Conservation (phyloP, 2,888 invertebrate species). For the Zaprionus lineosus region DNA sequence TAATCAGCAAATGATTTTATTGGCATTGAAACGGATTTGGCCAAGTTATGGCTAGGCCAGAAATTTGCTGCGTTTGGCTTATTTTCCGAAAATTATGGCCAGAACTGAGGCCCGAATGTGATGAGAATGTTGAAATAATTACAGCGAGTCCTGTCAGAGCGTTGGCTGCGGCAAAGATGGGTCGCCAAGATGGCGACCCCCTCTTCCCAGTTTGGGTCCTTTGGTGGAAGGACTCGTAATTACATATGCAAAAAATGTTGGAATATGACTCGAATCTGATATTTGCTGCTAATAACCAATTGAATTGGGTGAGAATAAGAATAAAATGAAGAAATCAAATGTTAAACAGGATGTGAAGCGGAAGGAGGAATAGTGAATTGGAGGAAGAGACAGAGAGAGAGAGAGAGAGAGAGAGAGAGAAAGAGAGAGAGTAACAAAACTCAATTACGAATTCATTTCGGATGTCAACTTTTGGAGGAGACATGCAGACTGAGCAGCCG, state of each 20-base stretch:
- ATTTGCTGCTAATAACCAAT: constrained; percentile 44
- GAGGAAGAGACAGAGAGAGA: constrained; percentile 11
- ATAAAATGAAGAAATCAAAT: constrained; percentile 20
- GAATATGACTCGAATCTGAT: constrained; percentile 15
- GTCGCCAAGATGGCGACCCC: constrained; percentile 52
- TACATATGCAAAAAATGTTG: constrained; percentile 47
- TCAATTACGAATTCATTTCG: constrained; percentile 79
- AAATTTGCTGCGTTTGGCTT: constrained; percentile 69
- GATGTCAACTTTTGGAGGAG: constrained; percentile 61
- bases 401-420: constrained; percentile 14
- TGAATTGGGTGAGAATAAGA: constrained; percentile 40
- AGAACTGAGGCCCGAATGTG: constrained; percentile 33
- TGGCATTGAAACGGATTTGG: constrained; percentile 36
- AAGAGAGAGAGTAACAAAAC: constrained; percentile 51
- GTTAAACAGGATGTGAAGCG: too few relatives aligned
- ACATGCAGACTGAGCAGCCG: constrained; percentile 39
- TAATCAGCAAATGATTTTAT: constrained; percentile 67
- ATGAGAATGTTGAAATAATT: constrained; percentile 66
- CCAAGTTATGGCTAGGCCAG: constrained; percentile 27
- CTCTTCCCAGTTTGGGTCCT: too few relatives aligned
- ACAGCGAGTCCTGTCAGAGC: constrained; percentile 19
- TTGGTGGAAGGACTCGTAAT: constrained; percentile 15
- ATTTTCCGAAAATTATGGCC: constrained; percentile 66
- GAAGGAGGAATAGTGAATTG: constrained; percentile 9
- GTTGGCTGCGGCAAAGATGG: constrained; percentile 25